Evolutionary conservation across 2,797 vertebrate genomes (phyloP), one percentile per base, ranked within the genome.

Genomic region (Falco biarmicus): DNA sequence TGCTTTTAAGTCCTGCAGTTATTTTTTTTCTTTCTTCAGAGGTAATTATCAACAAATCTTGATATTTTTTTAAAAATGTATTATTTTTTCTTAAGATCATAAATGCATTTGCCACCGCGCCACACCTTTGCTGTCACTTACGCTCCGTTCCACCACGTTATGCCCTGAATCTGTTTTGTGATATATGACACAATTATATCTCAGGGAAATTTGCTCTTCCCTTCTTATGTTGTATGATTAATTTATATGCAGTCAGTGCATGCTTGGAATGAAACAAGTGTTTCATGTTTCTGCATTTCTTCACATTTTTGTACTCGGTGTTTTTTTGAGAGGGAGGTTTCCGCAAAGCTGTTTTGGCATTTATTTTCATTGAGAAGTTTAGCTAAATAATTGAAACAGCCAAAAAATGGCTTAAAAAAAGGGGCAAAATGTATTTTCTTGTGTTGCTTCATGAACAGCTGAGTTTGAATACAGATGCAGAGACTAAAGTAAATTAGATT

Each of bases 391-490:
- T 80, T 92, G 84, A 95, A 90, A 89, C 66, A 84, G 64, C n/a
- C 17, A 79, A 95, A 89, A 95, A 74, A 76, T 16, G 9, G 14
- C 34, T 83, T 87, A 34, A 86, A 94, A 95, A 91, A 43, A 43
- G 14, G 41, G 53, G 59, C 3, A 92, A 94, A 96, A 90, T 88
- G 12, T 79, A 56, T 94, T 93, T 97, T 83, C 50, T 66, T 91
- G 34, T 74, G 94, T 95, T 95, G 80, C 78, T 93, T 94, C 41
- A 17, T 63, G 78, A 97, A 68, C 90, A 91, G 51, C 91, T 94
- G 87, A 96, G 85, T 91, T 94, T 90, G 93, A 96, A 96, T 96
- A 95, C 95, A 77, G 71, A 95, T 96, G 93, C 68, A 93, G 86
- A 68, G 84, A 59, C 90, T 93, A 89, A 91, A 94, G 68, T 87